A percentile compares a stretch with the other conserved stretches of the same genome.
phyloP scores from a whole-genome alignment of 2,888 invertebrate species.

The Coleophora flavipennella region DNA sequence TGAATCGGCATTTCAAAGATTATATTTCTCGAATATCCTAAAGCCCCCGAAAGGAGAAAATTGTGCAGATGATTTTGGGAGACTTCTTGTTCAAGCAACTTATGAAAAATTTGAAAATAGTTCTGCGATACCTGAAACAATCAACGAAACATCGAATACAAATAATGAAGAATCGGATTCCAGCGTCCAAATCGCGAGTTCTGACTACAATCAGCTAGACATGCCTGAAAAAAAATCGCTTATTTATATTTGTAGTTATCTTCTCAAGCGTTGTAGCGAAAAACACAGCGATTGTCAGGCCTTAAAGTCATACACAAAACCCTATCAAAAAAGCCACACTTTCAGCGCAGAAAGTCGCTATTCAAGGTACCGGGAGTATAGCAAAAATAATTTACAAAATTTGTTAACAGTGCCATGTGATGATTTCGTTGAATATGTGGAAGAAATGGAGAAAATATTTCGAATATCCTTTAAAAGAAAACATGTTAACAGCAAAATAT shows the following conservation, averaged over 20 bases:
- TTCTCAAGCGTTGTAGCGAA: neutral
- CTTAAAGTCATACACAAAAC: neutral
- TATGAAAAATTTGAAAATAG: neutral
- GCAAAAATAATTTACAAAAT: neutral
- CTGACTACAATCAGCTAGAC: neutral
- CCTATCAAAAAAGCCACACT: no score
- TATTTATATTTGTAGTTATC: neutral
- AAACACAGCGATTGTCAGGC: neutral
- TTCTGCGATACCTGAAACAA: neutral
- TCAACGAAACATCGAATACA: neutral
- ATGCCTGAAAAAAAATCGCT: neutral
- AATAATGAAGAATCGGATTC: neutral
- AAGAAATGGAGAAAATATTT: neutral
- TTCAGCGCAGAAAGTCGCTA: no score
- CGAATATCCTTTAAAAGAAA: neutral
- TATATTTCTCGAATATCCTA: neutral
- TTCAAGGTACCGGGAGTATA: neutral
- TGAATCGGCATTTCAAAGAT: conserved; percentile 2
- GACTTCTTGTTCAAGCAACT: neutral
- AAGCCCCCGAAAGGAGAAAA: neutral
- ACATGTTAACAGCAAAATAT: neutral
- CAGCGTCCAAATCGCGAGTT: neutral
- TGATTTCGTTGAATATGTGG: neutral
- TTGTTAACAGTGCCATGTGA: neutral
- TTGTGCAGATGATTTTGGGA: neutral